These are phyloP conservation scores for Nothoprocta perdicaria DNA, from an alignment of 2,113 vertebrate genomes.

Conservation along the genomic window DNA sequence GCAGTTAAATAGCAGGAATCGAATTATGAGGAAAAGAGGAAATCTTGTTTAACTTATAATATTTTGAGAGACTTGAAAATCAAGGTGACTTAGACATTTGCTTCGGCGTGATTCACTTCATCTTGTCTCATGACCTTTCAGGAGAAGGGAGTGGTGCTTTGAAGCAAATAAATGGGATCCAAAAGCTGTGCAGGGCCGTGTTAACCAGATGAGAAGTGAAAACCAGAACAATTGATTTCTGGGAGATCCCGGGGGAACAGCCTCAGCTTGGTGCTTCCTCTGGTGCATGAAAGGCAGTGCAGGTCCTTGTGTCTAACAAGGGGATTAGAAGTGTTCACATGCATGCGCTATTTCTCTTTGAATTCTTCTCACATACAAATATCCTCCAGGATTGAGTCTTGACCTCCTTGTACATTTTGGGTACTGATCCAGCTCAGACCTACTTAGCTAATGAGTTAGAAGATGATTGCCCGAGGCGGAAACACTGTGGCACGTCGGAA, in stretches of 20 bases:
- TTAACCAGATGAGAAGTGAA: not conserved
- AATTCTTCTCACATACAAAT: slow-evolving; percentile 37
- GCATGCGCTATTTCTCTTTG: not conserved
- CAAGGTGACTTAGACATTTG: not conserved
- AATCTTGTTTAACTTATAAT: not conserved
- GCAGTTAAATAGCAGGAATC: not conserved
- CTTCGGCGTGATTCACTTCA: not conserved
- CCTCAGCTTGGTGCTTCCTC: not conserved
- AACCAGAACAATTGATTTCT: not conserved
- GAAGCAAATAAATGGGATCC: not conserved
- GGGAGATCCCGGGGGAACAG: not conserved
- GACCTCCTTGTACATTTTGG: slow-evolving; percentile 47
- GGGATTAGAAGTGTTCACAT: not conserved
- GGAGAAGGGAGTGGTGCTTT: not conserved
- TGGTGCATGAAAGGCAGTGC: not conserved
- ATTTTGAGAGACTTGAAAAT: not conserved
- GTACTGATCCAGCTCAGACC: slow-evolving; percentile 43
- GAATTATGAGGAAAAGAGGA: not conserved
- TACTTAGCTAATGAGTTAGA: slow-evolving; percentile 61
- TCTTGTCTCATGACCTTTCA: accelerated
- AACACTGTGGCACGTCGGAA: slow-evolving; percentile 3
- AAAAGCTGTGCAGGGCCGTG: not conserved
- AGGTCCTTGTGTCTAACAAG: not conserved
- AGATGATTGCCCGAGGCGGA: slow-evolving; percentile 47
- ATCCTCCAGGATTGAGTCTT: slow-evolving; percentile 15